A percentile compares a stretch with the other conserved stretches of the same genome.
These are phyloP conservation scores for Parus major DNA, from an alignment of 2,113 vertebrate species.

Conservation along the genomic window DNA sequence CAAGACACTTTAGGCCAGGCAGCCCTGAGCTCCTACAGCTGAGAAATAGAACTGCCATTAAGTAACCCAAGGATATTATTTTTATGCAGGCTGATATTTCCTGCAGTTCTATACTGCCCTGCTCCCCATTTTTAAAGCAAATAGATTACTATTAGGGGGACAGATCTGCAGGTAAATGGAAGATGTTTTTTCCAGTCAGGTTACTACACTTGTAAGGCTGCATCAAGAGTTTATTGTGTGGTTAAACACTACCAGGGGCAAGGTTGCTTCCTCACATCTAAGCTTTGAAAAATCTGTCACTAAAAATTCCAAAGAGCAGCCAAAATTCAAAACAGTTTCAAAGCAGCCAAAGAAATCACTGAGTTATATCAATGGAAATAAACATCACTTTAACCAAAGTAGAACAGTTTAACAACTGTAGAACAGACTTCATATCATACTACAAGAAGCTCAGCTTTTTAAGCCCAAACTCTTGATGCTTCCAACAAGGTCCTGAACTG, in stretches of 20 bases:
- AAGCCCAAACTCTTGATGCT: background rate
- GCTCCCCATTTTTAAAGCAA: background rate
- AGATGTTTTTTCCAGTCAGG: background rate
- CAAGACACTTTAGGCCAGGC: background rate
- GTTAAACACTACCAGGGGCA: background rate
- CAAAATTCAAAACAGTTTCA: background rate
- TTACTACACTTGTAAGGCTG: background rate
- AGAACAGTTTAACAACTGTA: background rate
- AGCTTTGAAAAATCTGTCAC: background rate
- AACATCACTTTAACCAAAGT: background rate
- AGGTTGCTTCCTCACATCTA: accelerated
- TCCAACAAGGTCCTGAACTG: background rate
- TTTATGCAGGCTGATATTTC: background rate
- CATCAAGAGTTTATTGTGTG: background rate
- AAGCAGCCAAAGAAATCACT: accelerated
- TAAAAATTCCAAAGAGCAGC: background rate
- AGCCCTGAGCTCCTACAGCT: background rate
- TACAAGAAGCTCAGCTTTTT: background rate
- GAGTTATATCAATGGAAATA: background rate
- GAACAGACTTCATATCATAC: background rate
- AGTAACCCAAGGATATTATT: background rate
- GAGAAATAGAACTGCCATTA: background rate
- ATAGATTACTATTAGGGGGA: background rate
- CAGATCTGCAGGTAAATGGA: background rate
- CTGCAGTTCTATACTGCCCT: background rate